These are phyloP conservation scores for Trichogramma evanescens DNA, from an alignment of 2,888 invertebrate genomes.

Conservation along the genomic window DNA sequence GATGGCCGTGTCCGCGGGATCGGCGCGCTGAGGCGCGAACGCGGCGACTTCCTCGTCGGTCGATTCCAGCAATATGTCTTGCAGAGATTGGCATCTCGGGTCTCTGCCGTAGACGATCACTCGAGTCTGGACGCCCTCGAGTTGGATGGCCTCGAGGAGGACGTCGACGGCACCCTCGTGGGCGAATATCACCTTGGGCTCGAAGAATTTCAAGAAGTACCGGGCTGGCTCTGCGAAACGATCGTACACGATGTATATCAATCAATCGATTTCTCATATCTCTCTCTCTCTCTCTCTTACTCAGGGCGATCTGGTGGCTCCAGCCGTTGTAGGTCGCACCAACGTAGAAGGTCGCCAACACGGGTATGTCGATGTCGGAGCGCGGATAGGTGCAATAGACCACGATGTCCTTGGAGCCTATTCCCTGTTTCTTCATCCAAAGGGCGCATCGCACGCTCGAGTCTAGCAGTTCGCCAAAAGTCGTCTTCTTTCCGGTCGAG, in stretches of 20 bases:
- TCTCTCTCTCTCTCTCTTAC: too few relatives aligned
- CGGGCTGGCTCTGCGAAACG: conserved; percentile 28
- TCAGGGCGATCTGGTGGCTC: conserved; percentile 27
- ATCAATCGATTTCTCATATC: background rate
- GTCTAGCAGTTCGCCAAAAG: conserved; percentile 27
- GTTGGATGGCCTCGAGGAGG: conserved; percentile 15
- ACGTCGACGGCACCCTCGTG: conserved; percentile 13
- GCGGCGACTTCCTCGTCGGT: background rate
- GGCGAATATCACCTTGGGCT: conserved; percentile 34
- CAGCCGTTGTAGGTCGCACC: conserved; percentile 33
- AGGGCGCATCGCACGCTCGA: conserved; percentile 32
- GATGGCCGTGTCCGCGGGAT: conserved; percentile 19
- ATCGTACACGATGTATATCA: background rate
- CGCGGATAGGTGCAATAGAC: conserved; percentile 30
- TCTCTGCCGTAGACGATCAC: conserved; percentile 17
- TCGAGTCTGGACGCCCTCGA: conserved; percentile 18
- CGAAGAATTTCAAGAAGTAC: conserved; percentile 25
- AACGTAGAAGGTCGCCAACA: conserved; percentile 26
- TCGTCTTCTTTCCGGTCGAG: conserved; percentile 23
- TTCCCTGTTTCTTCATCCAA: conserved; percentile 32
- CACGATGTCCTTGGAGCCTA: conserved; percentile 29
- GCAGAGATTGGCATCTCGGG: conserved; percentile 10
- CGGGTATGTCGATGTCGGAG: conserved; percentile 29
- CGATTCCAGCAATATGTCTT: background rate
- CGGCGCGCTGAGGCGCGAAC: background rate